phyloP scores from a whole-genome alignment of 2,888 invertebrate species.

The Xestia xanthographa region DNA sequence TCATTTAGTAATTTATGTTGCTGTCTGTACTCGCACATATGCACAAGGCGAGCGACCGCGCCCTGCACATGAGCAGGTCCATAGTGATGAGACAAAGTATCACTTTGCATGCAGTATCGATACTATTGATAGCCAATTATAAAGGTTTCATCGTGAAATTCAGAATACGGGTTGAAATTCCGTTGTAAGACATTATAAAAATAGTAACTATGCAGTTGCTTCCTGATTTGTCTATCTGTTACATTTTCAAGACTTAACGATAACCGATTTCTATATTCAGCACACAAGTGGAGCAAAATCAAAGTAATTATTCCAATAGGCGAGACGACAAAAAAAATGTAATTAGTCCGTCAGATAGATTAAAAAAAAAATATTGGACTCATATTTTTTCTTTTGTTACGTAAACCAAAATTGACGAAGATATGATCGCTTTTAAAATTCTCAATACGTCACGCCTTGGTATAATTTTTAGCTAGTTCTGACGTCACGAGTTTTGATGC shows the following conservation, averaged over 20 bases:
- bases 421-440: too few species aligned
- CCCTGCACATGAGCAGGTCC: conserved; percentile 71
- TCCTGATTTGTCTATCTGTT: not conserved
- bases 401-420: too few species aligned
- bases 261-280: not conserved
- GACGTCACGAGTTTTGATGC: too few species aligned
- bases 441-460: too few species aligned
- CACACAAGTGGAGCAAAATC: not conserved
- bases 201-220: not conserved
- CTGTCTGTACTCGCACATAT: conserved; percentile 71
- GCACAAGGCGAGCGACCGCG: conserved; percentile 80
- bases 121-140: not conserved
- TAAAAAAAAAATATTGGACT: too few species aligned
- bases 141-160: not conserved
- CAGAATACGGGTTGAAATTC: not conserved
- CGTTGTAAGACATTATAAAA: not conserved
- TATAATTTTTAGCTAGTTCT: too few species aligned
- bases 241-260: not conserved
- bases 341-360: too few species aligned
- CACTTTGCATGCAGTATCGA: not conserved
- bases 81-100: conserved; percentile 61
- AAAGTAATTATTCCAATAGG: too few species aligned
- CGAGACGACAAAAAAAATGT: too few species aligned
- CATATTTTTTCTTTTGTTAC: too few species aligned
- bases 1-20: conserved; percentile 50